Conservation (phyloP, 2,797 vertebrate species). For the Chromobotia macracanthus region DNA sequence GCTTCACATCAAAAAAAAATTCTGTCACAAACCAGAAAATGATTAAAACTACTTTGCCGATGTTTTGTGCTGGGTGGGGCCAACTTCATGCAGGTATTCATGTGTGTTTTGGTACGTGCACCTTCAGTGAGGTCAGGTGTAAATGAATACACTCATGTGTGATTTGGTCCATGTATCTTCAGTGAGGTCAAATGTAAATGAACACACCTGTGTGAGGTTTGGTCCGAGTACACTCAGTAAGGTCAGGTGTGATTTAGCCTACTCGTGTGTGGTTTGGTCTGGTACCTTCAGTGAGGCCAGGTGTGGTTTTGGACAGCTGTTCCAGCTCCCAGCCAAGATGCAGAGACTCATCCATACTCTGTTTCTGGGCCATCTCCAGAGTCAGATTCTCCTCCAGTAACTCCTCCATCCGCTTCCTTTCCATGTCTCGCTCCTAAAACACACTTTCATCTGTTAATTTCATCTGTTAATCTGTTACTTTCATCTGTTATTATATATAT, state of each 20-base stretch:
- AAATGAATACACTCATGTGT: too few relatives aligned
- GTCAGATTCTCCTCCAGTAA: constrained; percentile 96
- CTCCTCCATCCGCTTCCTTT: constrained; percentile 94
- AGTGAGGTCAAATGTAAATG: too few relatives aligned
- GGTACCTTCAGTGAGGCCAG: constrained; percentile 89
- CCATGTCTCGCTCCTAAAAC: constrained; percentile 89
- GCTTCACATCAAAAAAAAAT: too few relatives aligned
- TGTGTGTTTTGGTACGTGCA: not conserved
- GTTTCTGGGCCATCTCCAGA: constrained; percentile 97
- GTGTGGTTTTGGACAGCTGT: constrained; percentile 90
- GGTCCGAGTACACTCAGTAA: not conserved
- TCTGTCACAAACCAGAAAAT: too few relatives aligned
- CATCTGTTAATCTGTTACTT: too few relatives aligned
- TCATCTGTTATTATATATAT: too few relatives aligned
- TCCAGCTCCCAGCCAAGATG: constrained; percentile 98
- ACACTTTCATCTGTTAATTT: constrained; percentile 10
- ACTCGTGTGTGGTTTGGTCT: not conserved
- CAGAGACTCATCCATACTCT: constrained; percentile 97
- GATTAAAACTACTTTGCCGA: too few relatives aligned
- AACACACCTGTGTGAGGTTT: too few relatives aligned
- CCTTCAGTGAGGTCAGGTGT: not conserved
- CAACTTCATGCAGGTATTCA: too few relatives aligned
- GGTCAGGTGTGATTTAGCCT: not conserved
- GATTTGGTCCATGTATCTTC: too few relatives aligned
- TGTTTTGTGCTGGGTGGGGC: too few relatives aligned